Conservation (phyloP, 1,140 invertebrate genomes). For the Tetragonula clypearis region DNA sequence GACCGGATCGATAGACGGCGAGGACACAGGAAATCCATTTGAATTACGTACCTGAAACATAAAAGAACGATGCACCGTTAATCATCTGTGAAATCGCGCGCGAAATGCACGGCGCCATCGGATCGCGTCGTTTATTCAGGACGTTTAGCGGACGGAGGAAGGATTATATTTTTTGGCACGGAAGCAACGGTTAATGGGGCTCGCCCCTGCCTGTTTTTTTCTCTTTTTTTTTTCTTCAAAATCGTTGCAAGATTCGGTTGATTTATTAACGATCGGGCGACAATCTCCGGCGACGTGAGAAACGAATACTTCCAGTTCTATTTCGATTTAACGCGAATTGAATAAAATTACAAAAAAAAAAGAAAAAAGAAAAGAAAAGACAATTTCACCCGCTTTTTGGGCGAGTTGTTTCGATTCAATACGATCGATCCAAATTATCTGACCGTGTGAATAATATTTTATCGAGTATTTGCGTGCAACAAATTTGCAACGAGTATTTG, state of each 20-base stretch:
- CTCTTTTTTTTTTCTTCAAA: not conserved
- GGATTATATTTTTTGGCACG: not conserved
- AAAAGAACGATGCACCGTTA: constrained; percentile 37
- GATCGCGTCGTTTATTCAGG: not conserved
- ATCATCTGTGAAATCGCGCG: constrained; percentile 23
- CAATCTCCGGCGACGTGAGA: too few species aligned
- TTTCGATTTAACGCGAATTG: too few species aligned
- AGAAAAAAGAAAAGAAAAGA: too few species aligned
- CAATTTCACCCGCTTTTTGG: too few species aligned
- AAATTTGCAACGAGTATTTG: too few species aligned
- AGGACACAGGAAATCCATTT: constrained; percentile 14
- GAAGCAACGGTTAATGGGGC: not conserved
- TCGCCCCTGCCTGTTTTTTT: not conserved
- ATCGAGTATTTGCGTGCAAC: too few species aligned
- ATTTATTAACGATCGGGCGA: not conserved
- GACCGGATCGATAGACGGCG: constrained; percentile 6
- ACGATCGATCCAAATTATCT: too few species aligned
- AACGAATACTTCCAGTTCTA: too few species aligned
- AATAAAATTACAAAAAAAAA: too few species aligned
- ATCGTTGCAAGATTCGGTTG: too few species aligned
- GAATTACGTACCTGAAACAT: constrained; percentile 62
- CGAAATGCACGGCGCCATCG: not conserved
- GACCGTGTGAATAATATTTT: too few species aligned
- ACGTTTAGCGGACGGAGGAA: not conserved
- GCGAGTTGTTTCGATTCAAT: too few species aligned